phyloP scores from a whole-genome alignment of 35 echinoderm and acorn worm species.

The Stichopus chloronotus region DNA sequence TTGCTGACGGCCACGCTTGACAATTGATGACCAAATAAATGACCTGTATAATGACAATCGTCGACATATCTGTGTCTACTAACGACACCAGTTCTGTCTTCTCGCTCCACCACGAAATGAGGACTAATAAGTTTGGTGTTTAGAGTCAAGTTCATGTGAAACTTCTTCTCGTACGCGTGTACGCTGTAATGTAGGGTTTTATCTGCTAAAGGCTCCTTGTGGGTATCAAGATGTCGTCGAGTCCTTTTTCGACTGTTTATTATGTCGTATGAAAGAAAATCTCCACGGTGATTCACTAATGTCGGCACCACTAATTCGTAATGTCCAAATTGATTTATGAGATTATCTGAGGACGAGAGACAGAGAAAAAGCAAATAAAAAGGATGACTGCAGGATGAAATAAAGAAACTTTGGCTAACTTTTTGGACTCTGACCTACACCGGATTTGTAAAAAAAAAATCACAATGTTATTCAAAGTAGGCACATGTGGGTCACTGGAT shows the following conservation, averaged over 20 bases:
- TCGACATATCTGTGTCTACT: constrained; percentile 71
- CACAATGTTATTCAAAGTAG: too few relatives aligned
- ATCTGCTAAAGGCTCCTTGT: constrained; percentile 39
- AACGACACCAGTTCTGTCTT: constrained; percentile 69
- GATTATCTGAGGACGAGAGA: constrained; percentile 67
- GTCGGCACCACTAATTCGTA: constrained; percentile 84
- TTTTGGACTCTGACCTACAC: neutral
- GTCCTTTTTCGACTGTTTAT: constrained; percentile 99
- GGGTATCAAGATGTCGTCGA: constrained; percentile 65
- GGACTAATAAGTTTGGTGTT: constrained; percentile 79
- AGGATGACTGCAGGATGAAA: neutral
- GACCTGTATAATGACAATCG: constrained; percentile 90
- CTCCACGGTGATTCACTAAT: constrained; percentile 82
- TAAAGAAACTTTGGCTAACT: neutral
- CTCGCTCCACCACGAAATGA: constrained; percentile 87
- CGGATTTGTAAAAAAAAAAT: too few relatives aligned
- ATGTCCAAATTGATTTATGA: constrained; percentile 69
- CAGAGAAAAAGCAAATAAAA: constrained; percentile 12
- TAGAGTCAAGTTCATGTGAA: constrained; percentile 92
- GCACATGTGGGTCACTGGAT: too few relatives aligned
- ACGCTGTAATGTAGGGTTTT: constrained; percentile 87
- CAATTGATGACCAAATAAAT: constrained; percentile 71
- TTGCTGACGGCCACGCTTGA: constrained; percentile 92
- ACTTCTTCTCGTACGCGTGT: constrained; percentile 70
- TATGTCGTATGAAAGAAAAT: constrained; percentile 90